Conservation (phyloP, 1,140 invertebrate genomes). For the Drosophila ogumai region DNA sequence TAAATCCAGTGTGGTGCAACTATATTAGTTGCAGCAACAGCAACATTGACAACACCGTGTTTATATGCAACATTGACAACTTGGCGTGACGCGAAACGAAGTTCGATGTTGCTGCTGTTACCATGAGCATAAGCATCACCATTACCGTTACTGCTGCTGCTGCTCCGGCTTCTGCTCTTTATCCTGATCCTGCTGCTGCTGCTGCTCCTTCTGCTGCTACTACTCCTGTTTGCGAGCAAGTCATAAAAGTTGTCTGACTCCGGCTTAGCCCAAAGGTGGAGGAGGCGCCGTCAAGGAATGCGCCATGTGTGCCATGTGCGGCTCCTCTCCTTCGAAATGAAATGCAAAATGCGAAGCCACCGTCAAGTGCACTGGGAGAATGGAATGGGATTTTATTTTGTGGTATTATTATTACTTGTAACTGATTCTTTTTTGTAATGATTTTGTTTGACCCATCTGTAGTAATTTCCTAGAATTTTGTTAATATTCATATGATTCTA, state of each 20-base stretch:
- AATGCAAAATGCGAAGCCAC: constrained; percentile 49
- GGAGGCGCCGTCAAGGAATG: constrained; percentile 24
- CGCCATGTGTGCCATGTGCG: constrained; percentile 54
- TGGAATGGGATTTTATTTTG: too few relatives aligned
- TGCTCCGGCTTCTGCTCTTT: constrained; percentile 12
- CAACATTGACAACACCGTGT: constrained; percentile 68
- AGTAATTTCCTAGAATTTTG: background rate
- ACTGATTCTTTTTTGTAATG: too few relatives aligned
- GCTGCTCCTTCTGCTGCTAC: constrained; percentile 3
- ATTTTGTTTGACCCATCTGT: background rate
- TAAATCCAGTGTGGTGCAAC: background rate
- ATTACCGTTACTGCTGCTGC: constrained; percentile 51
- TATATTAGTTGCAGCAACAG: constrained; percentile 9
- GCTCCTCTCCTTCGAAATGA: constrained; percentile 22
- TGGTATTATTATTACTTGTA: background rate
- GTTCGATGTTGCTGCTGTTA: constrained; percentile 40
- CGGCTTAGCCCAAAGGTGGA: constrained; percentile 36
- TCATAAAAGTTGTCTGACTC: constrained; percentile 77
- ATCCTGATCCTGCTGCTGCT: background rate
- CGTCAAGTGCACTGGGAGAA: constrained; percentile 42
- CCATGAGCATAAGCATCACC: constrained; percentile 58
- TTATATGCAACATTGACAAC: constrained; percentile 81
- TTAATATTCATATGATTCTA: too few relatives aligned
- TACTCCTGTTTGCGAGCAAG: constrained; percentile 52
- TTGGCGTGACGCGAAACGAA: constrained; percentile 67